phyloP scores from a whole-genome alignment of 64 coral and sea anemone species.

The Dendrophyllia cribrosa region DNA sequence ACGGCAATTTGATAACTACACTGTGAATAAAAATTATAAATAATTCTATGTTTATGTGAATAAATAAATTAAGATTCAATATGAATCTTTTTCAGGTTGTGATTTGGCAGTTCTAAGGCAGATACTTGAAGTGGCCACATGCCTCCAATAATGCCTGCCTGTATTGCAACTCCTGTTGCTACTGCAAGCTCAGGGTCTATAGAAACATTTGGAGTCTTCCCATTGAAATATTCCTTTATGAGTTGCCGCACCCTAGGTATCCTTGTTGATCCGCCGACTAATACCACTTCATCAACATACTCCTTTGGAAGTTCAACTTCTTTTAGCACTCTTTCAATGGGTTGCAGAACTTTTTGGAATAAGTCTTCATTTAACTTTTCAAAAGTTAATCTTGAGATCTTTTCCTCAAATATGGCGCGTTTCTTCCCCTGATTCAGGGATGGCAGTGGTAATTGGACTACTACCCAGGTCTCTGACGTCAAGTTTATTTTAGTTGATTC shows the following conservation, averaged over 20 bases:
- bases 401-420: slow-evolving; percentile 78
- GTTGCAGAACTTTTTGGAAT: slow-evolving; percentile 89
- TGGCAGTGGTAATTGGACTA: slow-evolving; percentile 61
- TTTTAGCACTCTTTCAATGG: slow-evolving; percentile 85
- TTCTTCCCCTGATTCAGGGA: slow-evolving; percentile 83
- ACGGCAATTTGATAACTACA: no score
- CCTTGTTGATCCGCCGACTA: slow-evolving; percentile 96
- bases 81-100: slow-evolving; percentile 86
- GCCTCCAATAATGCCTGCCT: slow-evolving; percentile 97
- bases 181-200: slow-evolving; percentile 99
- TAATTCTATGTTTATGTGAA: no score
- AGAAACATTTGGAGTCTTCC: slow-evolving; percentile 92
- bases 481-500: slow-evolving; percentile 96
- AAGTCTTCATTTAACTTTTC: slow-evolving; percentile 98
- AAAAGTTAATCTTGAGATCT: slow-evolving; percentile 83
- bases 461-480: slow-evolving; percentile 55
- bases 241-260: slow-evolving; percentile 87
- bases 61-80: slow-evolving; percentile 1
- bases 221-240: slow-evolving; percentile 93
- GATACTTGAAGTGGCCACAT: slow-evolving; percentile 99
- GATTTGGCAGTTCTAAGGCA: slow-evolving; percentile 92
- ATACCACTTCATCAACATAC: slow-evolving; percentile 91
- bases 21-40: no score
- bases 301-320: slow-evolving; percentile 82
- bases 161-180: slow-evolving; percentile 96